A percentile compares a stretch with the other conserved stretches of the same genome.
Evolutionary conservation across 1,140 invertebrate genomes (phyloP).

Genomic region (Zaprionus vittiger): DNA sequence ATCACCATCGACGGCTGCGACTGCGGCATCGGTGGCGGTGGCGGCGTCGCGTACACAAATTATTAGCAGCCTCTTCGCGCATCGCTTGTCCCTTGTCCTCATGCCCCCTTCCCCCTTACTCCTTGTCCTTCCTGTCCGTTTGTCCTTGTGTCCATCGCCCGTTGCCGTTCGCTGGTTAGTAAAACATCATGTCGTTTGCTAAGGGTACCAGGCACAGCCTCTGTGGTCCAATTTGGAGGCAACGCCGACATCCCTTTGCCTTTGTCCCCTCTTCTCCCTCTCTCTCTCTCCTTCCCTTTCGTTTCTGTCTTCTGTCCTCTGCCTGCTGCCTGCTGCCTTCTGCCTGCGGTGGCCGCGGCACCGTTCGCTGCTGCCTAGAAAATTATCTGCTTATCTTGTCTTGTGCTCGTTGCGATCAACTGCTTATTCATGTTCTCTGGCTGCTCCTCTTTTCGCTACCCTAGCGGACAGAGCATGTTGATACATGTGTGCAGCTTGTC

Average conservation of each 20-base stretch:
- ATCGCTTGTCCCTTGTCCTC: conserved; percentile 19
- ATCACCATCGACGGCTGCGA: conserved; percentile 10
- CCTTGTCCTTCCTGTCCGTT: background rate
- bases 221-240: conserved; percentile 80
- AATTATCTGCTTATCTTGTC: conserved; percentile 84
- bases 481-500: background rate
- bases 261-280: background rate
- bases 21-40: conserved; percentile 21
- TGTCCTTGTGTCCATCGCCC: conserved; percentile 19
- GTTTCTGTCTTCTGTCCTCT: conserved; percentile 12
- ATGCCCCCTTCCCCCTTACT: background rate
- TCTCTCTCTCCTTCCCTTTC: background rate
- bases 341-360: conserved; percentile 31
- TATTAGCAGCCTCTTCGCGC: conserved; percentile 69
- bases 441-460: conserved; percentile 46
- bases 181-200: conserved; percentile 79
- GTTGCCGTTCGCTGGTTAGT: conserved; percentile 68
- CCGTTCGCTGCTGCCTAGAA: conserved; percentile 68
- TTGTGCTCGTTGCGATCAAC: conserved; percentile 79
- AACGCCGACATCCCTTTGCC: conserved; percentile 27
- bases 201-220: conserved; percentile 75
- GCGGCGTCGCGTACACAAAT: conserved; percentile 74
- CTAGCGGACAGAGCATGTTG: conserved; percentile 21
- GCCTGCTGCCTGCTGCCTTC: conserved; percentile 30
- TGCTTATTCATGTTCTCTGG: conserved; percentile 79